Evolutionary conservation across 2,888 invertebrate species (phyloP), one percentile per base, ranked within the genome.

Genomic region (Platycnemis pennipes): DNA sequence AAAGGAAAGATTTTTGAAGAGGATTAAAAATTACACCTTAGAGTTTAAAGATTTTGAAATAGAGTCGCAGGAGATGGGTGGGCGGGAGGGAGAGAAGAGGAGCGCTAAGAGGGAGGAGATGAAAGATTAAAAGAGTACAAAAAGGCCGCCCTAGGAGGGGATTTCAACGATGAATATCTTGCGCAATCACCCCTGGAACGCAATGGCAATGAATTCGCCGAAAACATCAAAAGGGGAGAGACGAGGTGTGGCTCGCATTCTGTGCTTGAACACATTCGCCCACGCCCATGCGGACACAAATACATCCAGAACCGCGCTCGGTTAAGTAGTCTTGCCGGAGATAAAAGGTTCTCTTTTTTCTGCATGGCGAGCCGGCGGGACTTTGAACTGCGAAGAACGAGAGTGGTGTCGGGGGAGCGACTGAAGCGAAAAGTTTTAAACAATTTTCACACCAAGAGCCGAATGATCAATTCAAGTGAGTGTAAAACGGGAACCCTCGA

Each of bases 201-300:
- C 91, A 91, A 69, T 91, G 91, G 49, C 63, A 91, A 91, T 69
- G 89, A 89, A 56, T 69, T n/a, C 91, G 91, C 69, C 91, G 91
- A 69, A 69, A 63, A 63, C 91, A 63, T 91, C 91, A 91, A 91
- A 91, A n/a, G 37, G 91, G 19, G 89, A 49, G 89, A 26, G 69
- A 44, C 7, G 91, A 63, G 91, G 91, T 91, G 77, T 77, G 77
- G 77, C 77, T 26, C 77, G 77, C 77, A 77, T 26, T 77, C 31
- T 37, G 77, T 26, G 77, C 77, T 37, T 37, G 37, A 77, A 37
- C 26, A 77, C 77, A 77, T 77, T 77, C 37, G 77, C 31, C 77
- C 77, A 77, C 77, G 77, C 77, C 77, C 77, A 49, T 49, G 19
- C 49, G 49, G 49, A 49, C 77, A 37, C 37, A 37, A 77, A 77